Conservation (phyloP, 2,888 invertebrate genomes). For the Drosophila atroscutellata region DNA sequence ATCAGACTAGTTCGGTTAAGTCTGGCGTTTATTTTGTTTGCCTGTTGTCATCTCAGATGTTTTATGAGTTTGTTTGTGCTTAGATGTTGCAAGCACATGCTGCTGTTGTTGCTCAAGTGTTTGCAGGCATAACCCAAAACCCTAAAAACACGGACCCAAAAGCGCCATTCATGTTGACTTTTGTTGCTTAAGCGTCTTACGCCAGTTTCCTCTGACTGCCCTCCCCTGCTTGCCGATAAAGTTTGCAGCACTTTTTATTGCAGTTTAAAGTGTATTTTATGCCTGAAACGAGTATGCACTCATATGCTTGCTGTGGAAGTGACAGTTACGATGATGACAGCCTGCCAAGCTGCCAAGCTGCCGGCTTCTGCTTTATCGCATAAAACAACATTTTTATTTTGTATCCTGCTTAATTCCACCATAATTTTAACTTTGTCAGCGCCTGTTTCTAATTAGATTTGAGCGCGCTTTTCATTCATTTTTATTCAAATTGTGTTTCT, state of each 20-base stretch:
- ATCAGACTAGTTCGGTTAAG: slow-evolving; percentile 44
- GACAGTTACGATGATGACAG: slow-evolving; percentile 57
- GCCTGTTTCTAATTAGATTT: slow-evolving; percentile 78
- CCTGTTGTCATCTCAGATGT: slow-evolving; percentile 43
- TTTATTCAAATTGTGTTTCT: slow-evolving; percentile 59
- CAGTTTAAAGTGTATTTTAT: slow-evolving; percentile 67
- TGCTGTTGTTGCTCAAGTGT: slow-evolving; percentile 38
- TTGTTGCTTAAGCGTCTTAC: slow-evolving; percentile 49
- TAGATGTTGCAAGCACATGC: slow-evolving; percentile 50
- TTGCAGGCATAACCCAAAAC: slow-evolving; percentile 24
- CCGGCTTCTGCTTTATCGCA: slow-evolving; percentile 52
- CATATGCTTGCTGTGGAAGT: slow-evolving; percentile 22
- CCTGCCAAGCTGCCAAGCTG: slow-evolving; percentile 5
- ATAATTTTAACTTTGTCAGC: slow-evolving; percentile 67
- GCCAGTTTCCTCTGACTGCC: not conserved
- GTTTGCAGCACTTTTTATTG: slow-evolving; percentile 69
- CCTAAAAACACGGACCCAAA: slow-evolving; percentile 15
- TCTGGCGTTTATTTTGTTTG: slow-evolving; percentile 55
- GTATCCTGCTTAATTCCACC: slow-evolving; percentile 40
- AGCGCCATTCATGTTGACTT: slow-evolving; percentile 49
- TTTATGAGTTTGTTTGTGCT: slow-evolving; percentile 69
- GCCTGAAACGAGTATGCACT: slow-evolving; percentile 42
- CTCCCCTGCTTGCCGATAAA: slow-evolving; percentile 27
- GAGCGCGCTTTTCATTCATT: slow-evolving; percentile 59
- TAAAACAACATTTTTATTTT: slow-evolving; percentile 42